A percentile compares a stretch with the other conserved stretches of the same genome.
These are phyloP conservation scores for Littorina saxatilis DNA, from an alignment of 1,140 invertebrate genomes.

Conservation along the genomic window DNA sequence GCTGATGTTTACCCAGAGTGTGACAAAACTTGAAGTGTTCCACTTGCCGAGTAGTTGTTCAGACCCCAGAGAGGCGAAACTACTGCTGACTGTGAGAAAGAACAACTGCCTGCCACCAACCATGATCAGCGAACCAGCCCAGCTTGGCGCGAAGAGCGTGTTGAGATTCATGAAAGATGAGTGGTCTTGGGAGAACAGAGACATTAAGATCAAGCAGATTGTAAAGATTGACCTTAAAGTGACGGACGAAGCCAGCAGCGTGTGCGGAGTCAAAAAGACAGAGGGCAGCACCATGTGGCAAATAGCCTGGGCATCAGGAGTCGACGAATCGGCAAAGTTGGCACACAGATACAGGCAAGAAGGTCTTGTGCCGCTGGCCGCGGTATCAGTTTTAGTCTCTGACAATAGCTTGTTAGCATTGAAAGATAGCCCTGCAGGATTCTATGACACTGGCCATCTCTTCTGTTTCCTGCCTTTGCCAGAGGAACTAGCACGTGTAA, in stretches of 20 bases:
- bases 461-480: constrained; percentile 61
- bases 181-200: background rate
- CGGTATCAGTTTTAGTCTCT: background rate
- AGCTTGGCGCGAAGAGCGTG: background rate
- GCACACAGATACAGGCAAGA: background rate
- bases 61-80: constrained; percentile 8
- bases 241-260: background rate
- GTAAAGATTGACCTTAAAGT: constrained; percentile 3
- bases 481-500: constrained; percentile 13
- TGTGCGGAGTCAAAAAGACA: background rate
- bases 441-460: constrained; percentile 36
- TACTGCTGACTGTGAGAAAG: constrained; percentile 40
- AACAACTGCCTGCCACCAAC: background rate
- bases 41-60: constrained; percentile 48
- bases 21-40: constrained; percentile 62
- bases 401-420: background rate
- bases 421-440: constrained; percentile 15
- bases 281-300: constrained; percentile 40
- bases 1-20: constrained; percentile 71
- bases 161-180: constrained; percentile 3
- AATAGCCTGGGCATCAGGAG: constrained; percentile 52
- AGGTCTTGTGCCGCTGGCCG: constrained; percentile 20
- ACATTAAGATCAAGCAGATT: constrained; percentile 4
- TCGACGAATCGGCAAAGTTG: constrained; percentile 11
- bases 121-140: background rate